Percentiles rank a stretch among this genome's conserved stretches.
Conservation (phyloP, 1,140 invertebrate genomes). For the Pseudobourletiella spinata region DNA sequence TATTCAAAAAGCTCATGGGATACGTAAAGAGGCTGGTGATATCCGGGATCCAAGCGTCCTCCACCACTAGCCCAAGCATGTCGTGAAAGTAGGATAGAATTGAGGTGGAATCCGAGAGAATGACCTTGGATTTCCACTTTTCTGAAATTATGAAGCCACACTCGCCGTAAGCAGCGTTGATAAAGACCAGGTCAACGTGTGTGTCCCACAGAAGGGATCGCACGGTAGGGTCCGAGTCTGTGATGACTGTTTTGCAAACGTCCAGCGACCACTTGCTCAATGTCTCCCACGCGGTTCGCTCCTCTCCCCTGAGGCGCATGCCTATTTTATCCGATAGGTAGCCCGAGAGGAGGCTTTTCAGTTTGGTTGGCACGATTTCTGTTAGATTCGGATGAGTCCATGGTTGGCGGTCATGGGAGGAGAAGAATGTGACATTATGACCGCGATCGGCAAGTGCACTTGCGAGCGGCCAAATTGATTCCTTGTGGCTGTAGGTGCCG, state of each 20-base stretch:
- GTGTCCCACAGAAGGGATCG: not conserved
- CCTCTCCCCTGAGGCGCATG: not conserved
- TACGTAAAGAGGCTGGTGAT: not conserved
- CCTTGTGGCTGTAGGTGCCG: constrained; percentile 16
- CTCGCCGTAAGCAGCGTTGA: constrained; percentile 17
- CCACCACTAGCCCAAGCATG: constrained; percentile 6
- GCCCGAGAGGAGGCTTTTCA: not conserved
- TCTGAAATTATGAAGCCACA: constrained; percentile 54
- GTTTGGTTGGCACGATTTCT: constrained; percentile 3
- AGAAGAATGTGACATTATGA: constrained; percentile 25
- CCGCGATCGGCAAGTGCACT: constrained; percentile 1
- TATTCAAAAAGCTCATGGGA: constrained; percentile 17
- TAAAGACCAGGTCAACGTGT: constrained; percentile 16
- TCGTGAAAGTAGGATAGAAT: constrained; percentile 15
- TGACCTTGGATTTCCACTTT: constrained; percentile 46
- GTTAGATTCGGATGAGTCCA: constrained; percentile 3
- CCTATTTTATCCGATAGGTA: not conserved
- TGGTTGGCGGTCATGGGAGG: constrained; percentile 6
- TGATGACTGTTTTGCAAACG: constrained; percentile 11
- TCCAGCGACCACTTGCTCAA: not conserved
- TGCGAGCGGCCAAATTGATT: constrained; percentile 8
- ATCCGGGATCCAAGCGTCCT: constrained; percentile 15
- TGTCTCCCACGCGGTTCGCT: not conserved
- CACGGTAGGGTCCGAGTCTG: not conserved
- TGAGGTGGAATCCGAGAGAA: constrained; percentile 8